phyloP scores from a whole-genome alignment of 2,113 vertebrate species.

The Nicator chloris region DNA sequence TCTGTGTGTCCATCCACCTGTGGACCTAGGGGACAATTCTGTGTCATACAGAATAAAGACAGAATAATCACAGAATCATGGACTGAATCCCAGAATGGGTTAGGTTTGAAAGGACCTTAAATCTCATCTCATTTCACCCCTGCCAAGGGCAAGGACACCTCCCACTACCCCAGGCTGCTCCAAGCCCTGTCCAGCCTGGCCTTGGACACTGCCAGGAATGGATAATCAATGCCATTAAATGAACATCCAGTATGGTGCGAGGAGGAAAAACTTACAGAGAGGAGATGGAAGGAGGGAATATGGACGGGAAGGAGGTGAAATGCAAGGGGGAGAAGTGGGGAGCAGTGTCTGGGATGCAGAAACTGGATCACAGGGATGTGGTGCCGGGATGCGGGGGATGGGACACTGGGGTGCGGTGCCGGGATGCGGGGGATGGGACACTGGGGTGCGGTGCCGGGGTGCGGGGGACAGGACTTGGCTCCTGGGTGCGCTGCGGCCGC shows the following conservation, averaged over 20 bases:
- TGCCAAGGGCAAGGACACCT: not conserved
- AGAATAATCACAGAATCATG: not conserved
- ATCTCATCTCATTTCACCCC: not conserved
- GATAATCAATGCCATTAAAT: not conserved
- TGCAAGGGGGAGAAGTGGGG: rapidly evolving
- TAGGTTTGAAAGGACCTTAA: not conserved
- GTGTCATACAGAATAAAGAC: not conserved
- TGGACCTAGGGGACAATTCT: not conserved
- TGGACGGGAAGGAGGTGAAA: not conserved
- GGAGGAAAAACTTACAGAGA: not conserved
- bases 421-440: not conserved
- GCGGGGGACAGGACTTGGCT: rapidly evolving
- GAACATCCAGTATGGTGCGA: not conserved
- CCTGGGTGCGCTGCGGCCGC: not conserved
- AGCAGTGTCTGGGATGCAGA: not conserved
- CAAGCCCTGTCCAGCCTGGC: not conserved
- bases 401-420: too few relatives aligned
- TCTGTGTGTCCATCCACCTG: too few relatives aligned
- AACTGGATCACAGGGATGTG: not conserved
- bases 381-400: not conserved
- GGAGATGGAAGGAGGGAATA: not conserved
- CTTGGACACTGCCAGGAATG: not conserved
- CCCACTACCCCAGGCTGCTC: not conserved
- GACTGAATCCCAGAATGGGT: not conserved
- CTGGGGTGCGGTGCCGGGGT: too few relatives aligned